Conservation (phyloP, 2,888 invertebrate species). For the Philhelius pedissequus region DNA sequence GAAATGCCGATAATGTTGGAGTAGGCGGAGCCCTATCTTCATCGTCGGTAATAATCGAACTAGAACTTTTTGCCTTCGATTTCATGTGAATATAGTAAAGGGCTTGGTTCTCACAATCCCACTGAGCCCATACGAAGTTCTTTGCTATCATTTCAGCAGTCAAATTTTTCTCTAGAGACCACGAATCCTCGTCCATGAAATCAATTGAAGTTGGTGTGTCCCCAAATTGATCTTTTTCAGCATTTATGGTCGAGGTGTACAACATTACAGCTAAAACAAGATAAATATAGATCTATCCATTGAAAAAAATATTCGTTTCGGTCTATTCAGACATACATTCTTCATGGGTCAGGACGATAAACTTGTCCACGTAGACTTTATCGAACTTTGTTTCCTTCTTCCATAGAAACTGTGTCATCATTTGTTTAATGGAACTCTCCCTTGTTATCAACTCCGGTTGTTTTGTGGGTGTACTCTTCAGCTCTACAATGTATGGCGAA, state of each 20-base stretch:
- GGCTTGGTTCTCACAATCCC: slow-evolving; percentile 87
- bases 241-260: slow-evolving; percentile 77
- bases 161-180: slow-evolving; percentile 81
- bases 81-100: slow-evolving; percentile 91
- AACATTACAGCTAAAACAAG: slow-evolving; percentile 72
- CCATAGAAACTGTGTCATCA: slow-evolving; percentile 87
- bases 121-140: slow-evolving; percentile 91
- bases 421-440: slow-evolving; percentile 84
- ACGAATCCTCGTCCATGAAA: slow-evolving; percentile 73
- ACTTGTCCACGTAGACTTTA: slow-evolving; percentile 81
- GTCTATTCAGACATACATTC: slow-evolving; percentile 81
- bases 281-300: neutral
- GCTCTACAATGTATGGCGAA: slow-evolving; percentile 83
- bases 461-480: slow-evolving; percentile 78
- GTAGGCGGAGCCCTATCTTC: slow-evolving; percentile 82
- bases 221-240: slow-evolving; percentile 70
- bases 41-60: slow-evolving; percentile 83
- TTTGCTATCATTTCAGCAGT: slow-evolving; percentile 83
- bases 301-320: neutral
- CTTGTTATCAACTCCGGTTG: slow-evolving; percentile 78
- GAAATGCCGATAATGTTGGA: slow-evolving; percentile 89
- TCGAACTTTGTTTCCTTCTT: slow-evolving; percentile 72
- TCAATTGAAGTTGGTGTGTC: slow-evolving; percentile 64
- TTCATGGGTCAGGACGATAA: slow-evolving; percentile 87
- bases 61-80: slow-evolving; percentile 83